Conservation (phyloP, 2,888 invertebrate species). For the Auanema sp. region DNA sequence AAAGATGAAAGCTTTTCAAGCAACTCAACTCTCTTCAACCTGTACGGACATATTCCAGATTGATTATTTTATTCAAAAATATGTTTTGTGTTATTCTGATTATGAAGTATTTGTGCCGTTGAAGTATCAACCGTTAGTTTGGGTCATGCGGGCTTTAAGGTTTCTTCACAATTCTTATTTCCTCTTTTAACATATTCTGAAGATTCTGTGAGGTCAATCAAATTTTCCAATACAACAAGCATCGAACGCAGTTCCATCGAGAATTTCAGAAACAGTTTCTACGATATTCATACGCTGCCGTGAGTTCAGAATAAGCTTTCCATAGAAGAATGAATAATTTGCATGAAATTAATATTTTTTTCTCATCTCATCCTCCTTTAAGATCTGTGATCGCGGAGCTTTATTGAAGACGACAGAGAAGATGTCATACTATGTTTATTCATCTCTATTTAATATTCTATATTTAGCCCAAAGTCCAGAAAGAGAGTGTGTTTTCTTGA, state of each 20-base stretch:
- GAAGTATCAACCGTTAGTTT: slow-evolving; percentile 37
- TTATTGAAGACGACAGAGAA: slow-evolving; percentile 30
- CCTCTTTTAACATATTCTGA: neutral
- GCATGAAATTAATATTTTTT: neutral
- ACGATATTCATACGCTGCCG: slow-evolving; percentile 55
- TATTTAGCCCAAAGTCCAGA: slow-evolving; percentile 51
- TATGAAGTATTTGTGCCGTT: slow-evolving; percentile 31
- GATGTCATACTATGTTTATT: slow-evolving; percentile 31
- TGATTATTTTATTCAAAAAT: slow-evolving; percentile 35
- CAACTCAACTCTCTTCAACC: slow-evolving; percentile 8
- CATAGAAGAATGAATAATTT: neutral
- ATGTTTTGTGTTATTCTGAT: slow-evolving; percentile 37
- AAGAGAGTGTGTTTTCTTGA: slow-evolving; percentile 37
- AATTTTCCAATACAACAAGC: slow-evolving; percentile 34
- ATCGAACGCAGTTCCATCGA: slow-evolving; percentile 36
- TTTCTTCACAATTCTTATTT: slow-evolving; percentile 9
- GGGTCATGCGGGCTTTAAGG: slow-evolving; percentile 44
- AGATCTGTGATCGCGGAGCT: slow-evolving; percentile 43
- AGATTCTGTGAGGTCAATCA: slow-evolving; percentile 54
- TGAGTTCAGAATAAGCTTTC: slow-evolving; percentile 17
- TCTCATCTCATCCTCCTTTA: neutral
- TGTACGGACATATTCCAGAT: slow-evolving; percentile 32
- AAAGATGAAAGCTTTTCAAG: neutral
- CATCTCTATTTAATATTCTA: slow-evolving; percentile 41
- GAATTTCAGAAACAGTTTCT: slow-evolving; percentile 55